phyloP scores from a whole-genome alignment of 2,113 vertebrate species.

The Aviceda subcristata region DNA sequence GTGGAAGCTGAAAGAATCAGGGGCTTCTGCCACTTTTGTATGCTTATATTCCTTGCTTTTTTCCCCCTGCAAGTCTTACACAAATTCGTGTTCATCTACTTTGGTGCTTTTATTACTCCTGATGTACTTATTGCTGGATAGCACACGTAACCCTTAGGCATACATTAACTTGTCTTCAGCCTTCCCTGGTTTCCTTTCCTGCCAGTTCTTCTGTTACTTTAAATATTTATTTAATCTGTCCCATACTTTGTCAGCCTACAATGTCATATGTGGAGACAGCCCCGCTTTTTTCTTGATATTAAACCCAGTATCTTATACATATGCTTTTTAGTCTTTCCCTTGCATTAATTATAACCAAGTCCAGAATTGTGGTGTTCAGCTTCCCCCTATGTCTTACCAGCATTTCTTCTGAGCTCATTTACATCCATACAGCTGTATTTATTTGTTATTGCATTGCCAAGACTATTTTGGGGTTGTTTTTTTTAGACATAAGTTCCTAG shows the following conservation, averaged over 20 bases:
- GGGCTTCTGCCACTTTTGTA: background rate
- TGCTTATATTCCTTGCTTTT: background rate
- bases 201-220: conserved; percentile 52
- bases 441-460: background rate
- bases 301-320: background rate
- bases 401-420: background rate
- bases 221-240: conserved; percentile 49
- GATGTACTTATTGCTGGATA: conserved; percentile 42
- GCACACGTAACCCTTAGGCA: conserved; percentile 37
- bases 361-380: background rate
- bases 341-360: background rate
- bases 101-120: conserved; percentile 59
- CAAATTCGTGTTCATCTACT: conserved; percentile 45
- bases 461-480: background rate
- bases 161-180: conserved; percentile 45
- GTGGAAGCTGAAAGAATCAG: background rate
- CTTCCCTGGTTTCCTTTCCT: conserved; percentile 30
- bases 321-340: background rate
- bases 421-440: background rate
- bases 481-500: background rate
- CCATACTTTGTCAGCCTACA: background rate
- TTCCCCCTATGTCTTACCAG: background rate
- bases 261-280: background rate
- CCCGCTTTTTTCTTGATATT: background rate
- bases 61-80: background rate